Conservation (phyloP, 2,888 invertebrate species). For the Drosophila ustulata region DNA sequence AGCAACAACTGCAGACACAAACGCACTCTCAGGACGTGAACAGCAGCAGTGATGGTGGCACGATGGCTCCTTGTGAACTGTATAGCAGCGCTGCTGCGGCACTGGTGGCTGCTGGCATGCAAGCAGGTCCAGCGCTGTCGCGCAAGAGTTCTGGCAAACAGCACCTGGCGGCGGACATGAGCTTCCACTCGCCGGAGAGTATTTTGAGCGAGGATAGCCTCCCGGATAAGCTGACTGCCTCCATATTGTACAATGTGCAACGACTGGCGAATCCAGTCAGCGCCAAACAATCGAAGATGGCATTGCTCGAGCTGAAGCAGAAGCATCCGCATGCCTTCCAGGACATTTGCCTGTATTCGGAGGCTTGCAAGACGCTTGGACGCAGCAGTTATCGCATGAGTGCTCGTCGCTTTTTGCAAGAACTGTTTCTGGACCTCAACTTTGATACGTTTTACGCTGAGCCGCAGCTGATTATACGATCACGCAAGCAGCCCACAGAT, state of each 20-base stretch:
- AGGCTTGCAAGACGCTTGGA: constrained; percentile 92
- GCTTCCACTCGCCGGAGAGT: constrained; percentile 85
- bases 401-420: constrained; percentile 95
- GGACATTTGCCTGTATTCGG: constrained; percentile 96
- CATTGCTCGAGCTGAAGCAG: constrained; percentile 91
- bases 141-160: constrained; percentile 51
- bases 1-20: constrained; percentile 58
- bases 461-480: constrained; percentile 85
- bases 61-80: constrained; percentile 64
- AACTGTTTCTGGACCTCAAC: constrained; percentile 94
- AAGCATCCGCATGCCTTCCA: constrained; percentile 90
- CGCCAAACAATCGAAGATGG: constrained; percentile 92
- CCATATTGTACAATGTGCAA: constrained; percentile 89
- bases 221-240: constrained; percentile 83
- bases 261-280: constrained; percentile 92
- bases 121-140: constrained; percentile 57
- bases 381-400: constrained; percentile 92
- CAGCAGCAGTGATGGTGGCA: constrained; percentile 23
- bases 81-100: constrained; percentile 71
- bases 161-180: constrained; percentile 81
- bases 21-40: constrained; percentile 27
- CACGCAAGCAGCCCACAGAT: constrained; percentile 61
- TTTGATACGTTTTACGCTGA: constrained; percentile 88
- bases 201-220: constrained; percentile 84
- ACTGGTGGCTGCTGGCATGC: constrained; percentile 68